phyloP scores from a whole-genome alignment of 2,113 vertebrate genomes.

The Austrofundulus limnaeus region DNA sequence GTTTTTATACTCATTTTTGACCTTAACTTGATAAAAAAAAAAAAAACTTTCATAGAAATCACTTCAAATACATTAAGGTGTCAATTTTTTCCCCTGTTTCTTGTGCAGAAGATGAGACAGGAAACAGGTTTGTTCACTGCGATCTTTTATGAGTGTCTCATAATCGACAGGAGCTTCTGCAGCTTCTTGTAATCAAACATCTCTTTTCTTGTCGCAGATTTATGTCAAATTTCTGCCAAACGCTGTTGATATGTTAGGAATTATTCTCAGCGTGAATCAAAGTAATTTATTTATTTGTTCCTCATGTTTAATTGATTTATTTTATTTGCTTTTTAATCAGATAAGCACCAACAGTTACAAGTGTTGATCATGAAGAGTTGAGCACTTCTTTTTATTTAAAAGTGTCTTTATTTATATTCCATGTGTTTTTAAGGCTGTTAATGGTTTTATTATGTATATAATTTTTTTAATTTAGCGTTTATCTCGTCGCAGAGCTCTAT shows the following conservation, averaged over 20 bases:
- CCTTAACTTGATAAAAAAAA: too few species aligned
- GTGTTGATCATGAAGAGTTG: neutral
- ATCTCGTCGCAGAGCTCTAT: neutral
- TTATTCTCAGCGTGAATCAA: neutral
- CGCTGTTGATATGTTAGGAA: neutral
- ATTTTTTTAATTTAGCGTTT: neutral
- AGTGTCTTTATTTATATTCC: slow-evolving; percentile 37
- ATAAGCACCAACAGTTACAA: neutral
- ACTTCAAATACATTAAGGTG: too few species aligned
- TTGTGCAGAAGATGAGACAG: neutral
- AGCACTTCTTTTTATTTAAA: slow-evolving; percentile 18
- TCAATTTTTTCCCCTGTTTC: neutral
- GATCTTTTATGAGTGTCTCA: neutral
- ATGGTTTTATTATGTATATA: neutral
- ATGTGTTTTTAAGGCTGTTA: slow-evolving; percentile 9
- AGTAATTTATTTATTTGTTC: neutral
- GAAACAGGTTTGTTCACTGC: neutral
- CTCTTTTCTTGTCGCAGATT: neutral
- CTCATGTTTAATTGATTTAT: neutral
- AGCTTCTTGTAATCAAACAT: too few species aligned
- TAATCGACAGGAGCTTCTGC: neutral
- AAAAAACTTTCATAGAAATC: too few species aligned
- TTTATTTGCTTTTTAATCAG: neutral
- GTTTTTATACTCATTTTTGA: too few species aligned
- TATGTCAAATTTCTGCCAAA: neutral